Evolutionary conservation across 2,797 vertebrate species (phyloP).

Genomic region (Urocyon cinereoargenteus): DNA sequence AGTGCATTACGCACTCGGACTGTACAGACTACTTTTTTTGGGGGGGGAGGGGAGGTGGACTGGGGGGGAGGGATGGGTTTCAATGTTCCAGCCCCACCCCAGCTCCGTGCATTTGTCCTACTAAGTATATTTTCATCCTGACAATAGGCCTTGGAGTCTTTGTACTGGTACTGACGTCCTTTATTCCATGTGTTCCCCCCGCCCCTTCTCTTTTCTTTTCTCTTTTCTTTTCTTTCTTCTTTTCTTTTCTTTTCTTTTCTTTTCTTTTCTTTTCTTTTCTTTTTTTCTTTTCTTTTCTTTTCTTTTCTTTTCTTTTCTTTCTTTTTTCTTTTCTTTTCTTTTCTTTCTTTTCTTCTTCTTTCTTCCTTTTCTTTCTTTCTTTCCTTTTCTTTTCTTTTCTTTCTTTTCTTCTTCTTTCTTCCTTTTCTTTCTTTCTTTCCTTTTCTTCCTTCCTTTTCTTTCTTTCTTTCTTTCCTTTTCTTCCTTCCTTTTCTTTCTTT

Average conservation of each 20-base stretch:
- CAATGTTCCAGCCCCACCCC: not conserved
- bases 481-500: too few relatives aligned
- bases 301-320: not conserved
- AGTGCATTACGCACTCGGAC: constrained; percentile 51
- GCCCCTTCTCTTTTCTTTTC: too few relatives aligned
- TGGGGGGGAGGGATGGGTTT: not conserved
- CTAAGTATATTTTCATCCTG: constrained; percentile 63
- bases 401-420: too few relatives aligned
- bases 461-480: too few relatives aligned
- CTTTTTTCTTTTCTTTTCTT: constrained; percentile 82
- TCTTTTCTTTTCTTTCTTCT: too few relatives aligned
- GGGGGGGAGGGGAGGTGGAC: not conserved
- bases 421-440: constrained; percentile 64
- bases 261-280: constrained; percentile 71
- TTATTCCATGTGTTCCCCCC: constrained; percentile 53
- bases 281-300: not conserved
- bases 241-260: constrained; percentile 61
- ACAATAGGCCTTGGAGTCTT: constrained; percentile 85
- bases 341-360: constrained; percentile 78
- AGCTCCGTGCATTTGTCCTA: not conserved
- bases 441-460: constrained; percentile 72
- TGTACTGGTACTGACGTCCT: constrained; percentile 69
- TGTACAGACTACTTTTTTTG: not conserved
- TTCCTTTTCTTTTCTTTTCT: too few relatives aligned
- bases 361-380: constrained; percentile 65